A percentile compares a stretch with the other conserved stretches of the same genome.
These are phyloP conservation scores for Archivesica marissinica DNA, from an alignment of 1,140 invertebrate species.

Conservation along the genomic window DNA sequence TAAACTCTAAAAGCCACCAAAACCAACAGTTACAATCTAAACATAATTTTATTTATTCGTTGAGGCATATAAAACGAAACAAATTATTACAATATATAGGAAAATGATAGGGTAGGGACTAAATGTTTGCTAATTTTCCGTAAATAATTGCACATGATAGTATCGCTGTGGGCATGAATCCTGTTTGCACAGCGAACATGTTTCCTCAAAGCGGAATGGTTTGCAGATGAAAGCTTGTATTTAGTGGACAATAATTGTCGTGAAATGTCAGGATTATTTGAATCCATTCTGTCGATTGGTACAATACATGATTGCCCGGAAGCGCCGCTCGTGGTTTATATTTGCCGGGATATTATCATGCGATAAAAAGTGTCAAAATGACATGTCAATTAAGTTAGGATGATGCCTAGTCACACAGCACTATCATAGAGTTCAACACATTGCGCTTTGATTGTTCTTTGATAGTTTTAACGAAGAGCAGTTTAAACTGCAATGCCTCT, in stretches of 20 bases:
- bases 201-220: slow-evolving; percentile 27
- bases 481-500: too few relatives aligned
- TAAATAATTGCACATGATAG: slow-evolving; percentile 57
- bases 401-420: too few relatives aligned
- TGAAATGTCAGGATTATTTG: slow-evolving; percentile 39
- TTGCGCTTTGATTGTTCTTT: too few relatives aligned
- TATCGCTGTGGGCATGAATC: slow-evolving; percentile 30
- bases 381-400: slow-evolving; percentile 33
- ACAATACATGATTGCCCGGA: slow-evolving; percentile 33
- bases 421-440: too few relatives aligned
- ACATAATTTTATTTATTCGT: slow-evolving; percentile 36
- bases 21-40: slow-evolving; percentile 32
- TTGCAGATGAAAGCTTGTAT: slow-evolving; percentile 25
- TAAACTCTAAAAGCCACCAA: neutral
- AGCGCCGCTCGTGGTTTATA: slow-evolving; percentile 8
- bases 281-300: slow-evolving; percentile 37
- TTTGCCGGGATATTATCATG: slow-evolving; percentile 15
- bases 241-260: slow-evolving; percentile 49
- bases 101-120: slow-evolving; percentile 43
- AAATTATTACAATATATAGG: slow-evolving; percentile 53
- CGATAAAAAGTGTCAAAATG: slow-evolving; percentile 36
- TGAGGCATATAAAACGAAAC: slow-evolving; percentile 34
- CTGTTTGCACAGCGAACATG: slow-evolving; percentile 21
- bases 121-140: slow-evolving; percentile 62
- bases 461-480: too few relatives aligned